A percentile compares a stretch with the other conserved stretches of the same genome.
These are phyloP conservation scores for Lonchura striata DNA, from an alignment of 2,113 vertebrate genomes.

Conservation along the genomic window DNA sequence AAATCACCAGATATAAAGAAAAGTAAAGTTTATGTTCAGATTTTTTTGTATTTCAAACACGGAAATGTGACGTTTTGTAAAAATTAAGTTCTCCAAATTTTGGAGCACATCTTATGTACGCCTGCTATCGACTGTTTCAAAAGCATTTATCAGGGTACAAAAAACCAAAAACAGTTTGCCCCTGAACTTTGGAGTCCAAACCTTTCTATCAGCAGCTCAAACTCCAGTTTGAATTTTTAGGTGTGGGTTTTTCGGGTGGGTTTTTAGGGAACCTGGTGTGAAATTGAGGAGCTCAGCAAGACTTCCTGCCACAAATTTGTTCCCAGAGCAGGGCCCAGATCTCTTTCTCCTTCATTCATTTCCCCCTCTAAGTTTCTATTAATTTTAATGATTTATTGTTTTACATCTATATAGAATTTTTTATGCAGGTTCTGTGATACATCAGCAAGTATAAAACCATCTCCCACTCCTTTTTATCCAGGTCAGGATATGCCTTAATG, in stretches of 20 bases:
- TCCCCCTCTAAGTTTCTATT: neutral
- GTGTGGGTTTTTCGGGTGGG: too few relatives aligned
- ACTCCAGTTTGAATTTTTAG: too few relatives aligned
- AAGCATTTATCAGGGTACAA: neutral
- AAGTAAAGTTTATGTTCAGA: neutral
- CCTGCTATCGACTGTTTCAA: neutral
- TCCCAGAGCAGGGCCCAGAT: neutral
- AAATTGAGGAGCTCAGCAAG: neutral
- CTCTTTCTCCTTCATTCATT: neutral
- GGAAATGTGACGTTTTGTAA: neutral
- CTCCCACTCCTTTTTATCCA: neutral
- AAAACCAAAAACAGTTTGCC: neutral
- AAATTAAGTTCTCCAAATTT: neutral
- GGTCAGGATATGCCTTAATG: neutral
- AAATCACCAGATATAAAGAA: neutral
- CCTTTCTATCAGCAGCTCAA: neutral
- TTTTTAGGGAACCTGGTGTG: neutral
- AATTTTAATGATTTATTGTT: neutral
- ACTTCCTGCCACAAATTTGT: neutral
- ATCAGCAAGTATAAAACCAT: neutral
- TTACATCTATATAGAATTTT: neutral
- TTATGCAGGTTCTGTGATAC: neutral
- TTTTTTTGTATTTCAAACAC: neutral
- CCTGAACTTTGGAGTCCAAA: too few relatives aligned
- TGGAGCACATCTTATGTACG: accelerated